Conservation (phyloP, 2,888 invertebrate species). For the Carpatolechia fugitivella region DNA sequence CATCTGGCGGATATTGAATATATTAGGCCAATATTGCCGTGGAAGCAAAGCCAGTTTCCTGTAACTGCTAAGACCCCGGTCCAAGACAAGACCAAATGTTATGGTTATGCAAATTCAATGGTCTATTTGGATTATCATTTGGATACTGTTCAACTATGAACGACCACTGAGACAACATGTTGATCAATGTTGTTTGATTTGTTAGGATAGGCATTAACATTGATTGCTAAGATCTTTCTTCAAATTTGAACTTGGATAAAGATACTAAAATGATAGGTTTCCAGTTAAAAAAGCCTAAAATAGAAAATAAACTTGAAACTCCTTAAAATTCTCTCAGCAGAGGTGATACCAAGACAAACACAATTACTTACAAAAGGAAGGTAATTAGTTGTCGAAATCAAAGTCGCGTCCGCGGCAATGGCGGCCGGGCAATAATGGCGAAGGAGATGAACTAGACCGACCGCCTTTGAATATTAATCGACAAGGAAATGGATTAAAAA, state of each 20-base stretch:
- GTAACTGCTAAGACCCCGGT: constrained; percentile 52
- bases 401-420: constrained; percentile 50
- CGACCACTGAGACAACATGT: not conserved
- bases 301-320: not conserved
- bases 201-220: no score
- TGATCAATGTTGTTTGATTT: not conserved
- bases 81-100: constrained; percentile 37
- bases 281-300: not conserved
- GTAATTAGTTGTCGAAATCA: constrained; percentile 73
- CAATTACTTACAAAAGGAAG: constrained; percentile 60
- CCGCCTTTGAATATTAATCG: constrained; percentile 79
- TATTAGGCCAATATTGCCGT: constrained; percentile 70
- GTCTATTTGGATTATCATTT: constrained; percentile 22
- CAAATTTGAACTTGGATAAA: no score
- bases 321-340: not conserved
- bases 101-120: constrained; percentile 43
- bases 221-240: no score
- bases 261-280: no score
- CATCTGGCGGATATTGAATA: constrained; percentile 78
- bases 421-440: constrained; percentile 70
- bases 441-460: constrained; percentile 79
- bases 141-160: constrained; percentile 1
- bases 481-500: constrained; percentile 80
- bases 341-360: constrained; percentile 26
- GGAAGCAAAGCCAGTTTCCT: constrained; percentile 54